A percentile compares a stretch with the other conserved stretches of the same genome.
phyloP scores from a whole-genome alignment of 2,113 vertebrate species.

The Rhea pennata region DNA sequence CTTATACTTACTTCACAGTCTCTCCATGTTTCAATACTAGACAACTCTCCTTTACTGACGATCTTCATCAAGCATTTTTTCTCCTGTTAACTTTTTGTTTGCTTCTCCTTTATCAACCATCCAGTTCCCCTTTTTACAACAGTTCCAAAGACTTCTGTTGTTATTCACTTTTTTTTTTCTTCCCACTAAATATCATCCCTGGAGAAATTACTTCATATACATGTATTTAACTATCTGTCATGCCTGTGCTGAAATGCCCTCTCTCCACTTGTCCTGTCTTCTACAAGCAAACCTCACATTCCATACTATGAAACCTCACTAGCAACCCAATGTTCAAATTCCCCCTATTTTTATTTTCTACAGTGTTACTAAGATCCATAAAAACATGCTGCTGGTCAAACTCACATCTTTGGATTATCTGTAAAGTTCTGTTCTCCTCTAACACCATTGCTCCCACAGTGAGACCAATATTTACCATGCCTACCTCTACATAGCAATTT shows the following conservation, averaged over 20 bases:
- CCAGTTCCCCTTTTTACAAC: not conserved
- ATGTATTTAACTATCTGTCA: not conserved
- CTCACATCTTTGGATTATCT: not conserved
- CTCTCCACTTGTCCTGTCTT: not conserved
- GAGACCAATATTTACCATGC: not conserved
- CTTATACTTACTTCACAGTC: not conserved
- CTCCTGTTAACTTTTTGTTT: no score
- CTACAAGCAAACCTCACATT: not conserved
- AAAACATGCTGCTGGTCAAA: not conserved
- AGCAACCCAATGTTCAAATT: not conserved
- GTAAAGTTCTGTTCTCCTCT: not conserved
- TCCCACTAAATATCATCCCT: not conserved
- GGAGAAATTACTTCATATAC: not conserved
- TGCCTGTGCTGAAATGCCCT: fast-evolving
- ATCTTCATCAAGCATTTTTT: not conserved
- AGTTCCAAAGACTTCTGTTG: not conserved
- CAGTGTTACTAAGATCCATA: not conserved
- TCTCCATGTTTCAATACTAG: not conserved
- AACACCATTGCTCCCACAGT: not conserved
- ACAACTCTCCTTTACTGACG: not conserved
- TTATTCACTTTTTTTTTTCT: not conserved
- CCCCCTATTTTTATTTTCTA: not conserved
- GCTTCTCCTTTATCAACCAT: not conserved
- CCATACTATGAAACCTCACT: not conserved
- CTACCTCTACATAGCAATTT: not conserved